phyloP scores from a whole-genome alignment of 2,797 vertebrate genomes.

The Lepilemur septentrionalis region DNA sequence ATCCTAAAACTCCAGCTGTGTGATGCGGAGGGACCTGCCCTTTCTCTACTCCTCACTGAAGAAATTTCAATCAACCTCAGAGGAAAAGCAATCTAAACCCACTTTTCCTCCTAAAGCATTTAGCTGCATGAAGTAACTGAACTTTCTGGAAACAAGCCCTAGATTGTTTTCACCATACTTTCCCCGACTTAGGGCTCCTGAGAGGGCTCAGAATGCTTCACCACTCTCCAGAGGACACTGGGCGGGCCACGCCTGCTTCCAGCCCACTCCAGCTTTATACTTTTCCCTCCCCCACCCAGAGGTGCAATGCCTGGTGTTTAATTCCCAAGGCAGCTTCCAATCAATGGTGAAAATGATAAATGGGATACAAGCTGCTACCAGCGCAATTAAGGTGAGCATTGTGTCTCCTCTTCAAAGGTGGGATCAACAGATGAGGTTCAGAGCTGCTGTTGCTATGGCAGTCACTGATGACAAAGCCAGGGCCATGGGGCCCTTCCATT shows the following conservation, averaged over 20 bases:
- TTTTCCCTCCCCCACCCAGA: constrained; percentile 75
- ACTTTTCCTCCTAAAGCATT: constrained; percentile 61
- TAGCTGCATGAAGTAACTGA: constrained; percentile 60
- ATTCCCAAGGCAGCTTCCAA: constrained; percentile 79
- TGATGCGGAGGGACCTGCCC: constrained; percentile 60
- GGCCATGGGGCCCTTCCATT: constrained; percentile 75
- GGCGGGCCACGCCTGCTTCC: constrained; percentile 52
- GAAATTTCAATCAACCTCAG: constrained; percentile 69
- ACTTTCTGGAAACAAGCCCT: constrained; percentile 53
- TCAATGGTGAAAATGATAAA: constrained; percentile 79
- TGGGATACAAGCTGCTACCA: constrained; percentile 77
- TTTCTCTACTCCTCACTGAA: constrained; percentile 56
- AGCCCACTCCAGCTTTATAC: constrained; percentile 54
- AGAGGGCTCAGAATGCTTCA: constrained; percentile 66
- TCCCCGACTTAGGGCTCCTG: background rate
- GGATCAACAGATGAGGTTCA: constrained; percentile 75
- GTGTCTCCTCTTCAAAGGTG: constrained; percentile 78
- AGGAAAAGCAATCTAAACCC: constrained; percentile 63
- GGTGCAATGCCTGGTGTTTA: constrained; percentile 75
- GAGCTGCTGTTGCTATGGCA: constrained; percentile 81
- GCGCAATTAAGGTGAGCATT: constrained; percentile 73
- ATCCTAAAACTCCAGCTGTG: constrained; percentile 41
- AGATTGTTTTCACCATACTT: constrained; percentile 6
- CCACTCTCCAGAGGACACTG: constrained; percentile 62
- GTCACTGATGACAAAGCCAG: constrained; percentile 79